These are phyloP conservation scores for Ormyrus labotus DNA, from an alignment of 2,888 invertebrate species.

Conservation along the genomic window DNA sequence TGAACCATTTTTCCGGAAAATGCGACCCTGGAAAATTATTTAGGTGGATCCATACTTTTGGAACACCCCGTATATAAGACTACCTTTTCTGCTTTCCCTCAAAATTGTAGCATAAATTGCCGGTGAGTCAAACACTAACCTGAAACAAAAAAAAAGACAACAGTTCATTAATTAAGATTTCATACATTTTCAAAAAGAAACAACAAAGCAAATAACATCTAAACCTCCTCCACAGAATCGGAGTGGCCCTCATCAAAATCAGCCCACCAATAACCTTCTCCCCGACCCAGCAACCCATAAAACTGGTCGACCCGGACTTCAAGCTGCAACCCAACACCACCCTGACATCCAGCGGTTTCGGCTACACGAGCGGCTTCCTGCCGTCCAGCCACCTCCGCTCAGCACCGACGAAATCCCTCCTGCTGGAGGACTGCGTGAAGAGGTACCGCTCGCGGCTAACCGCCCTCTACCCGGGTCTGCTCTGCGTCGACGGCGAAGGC, in stretches of 20 bases:
- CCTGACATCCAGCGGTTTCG: slow-evolving; percentile 5
- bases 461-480: neutral
- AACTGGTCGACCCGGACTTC: slow-evolving; percentile 10
- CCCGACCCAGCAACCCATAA: slow-evolving; percentile 17
- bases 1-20: too few species aligned
- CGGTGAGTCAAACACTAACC: too few species aligned
- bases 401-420: neutral
- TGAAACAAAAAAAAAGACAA: too few species aligned
- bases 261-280: slow-evolving; percentile 39
- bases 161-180: too few species aligned
- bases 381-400: neutral
- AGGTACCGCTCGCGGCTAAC: neutral
- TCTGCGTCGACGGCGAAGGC: neutral
- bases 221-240: slow-evolving; percentile 9
- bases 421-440: slow-evolving; percentile 29
- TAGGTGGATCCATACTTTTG: too few species aligned
- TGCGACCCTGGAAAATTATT: too few species aligned
- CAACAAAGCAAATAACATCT: neutral
- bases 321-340: neutral
- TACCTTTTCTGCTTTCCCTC: too few species aligned
- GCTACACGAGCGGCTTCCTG: slow-evolving; percentile 5
- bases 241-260: slow-evolving; percentile 44
- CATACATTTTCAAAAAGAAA: too few species aligned
- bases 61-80: too few species aligned
- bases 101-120: too few species aligned